A percentile compares a stretch with the other conserved stretches of the same genome.
These are phyloP conservation scores for Pachypeltis micranthus DNA, from an alignment of 1,140 invertebrate species.

Conservation along the genomic window DNA sequence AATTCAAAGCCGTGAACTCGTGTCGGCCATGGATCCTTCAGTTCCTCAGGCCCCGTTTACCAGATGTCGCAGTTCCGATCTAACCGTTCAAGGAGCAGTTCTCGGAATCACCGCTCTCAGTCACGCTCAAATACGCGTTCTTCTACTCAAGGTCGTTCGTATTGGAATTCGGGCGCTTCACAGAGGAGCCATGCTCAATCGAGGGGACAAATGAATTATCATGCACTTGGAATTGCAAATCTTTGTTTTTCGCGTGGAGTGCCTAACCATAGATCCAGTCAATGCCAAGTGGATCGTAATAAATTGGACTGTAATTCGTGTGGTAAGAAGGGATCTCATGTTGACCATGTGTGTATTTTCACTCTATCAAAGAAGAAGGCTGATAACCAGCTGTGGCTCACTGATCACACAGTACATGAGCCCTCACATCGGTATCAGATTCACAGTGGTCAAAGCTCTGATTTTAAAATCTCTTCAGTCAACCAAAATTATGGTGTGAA, in stretches of 20 bases:
- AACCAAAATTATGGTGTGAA: background rate
- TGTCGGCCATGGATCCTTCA: background rate
- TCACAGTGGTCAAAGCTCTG: background rate
- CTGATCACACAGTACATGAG: background rate
- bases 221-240: conserved; percentile 4
- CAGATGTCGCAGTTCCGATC: background rate
- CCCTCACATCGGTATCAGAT: background rate
- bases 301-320: conserved; percentile 4
- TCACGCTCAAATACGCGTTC: background rate
- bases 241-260: conserved; percentile 1
- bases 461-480: background rate
- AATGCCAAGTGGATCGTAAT: background rate
- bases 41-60: conserved; percentile 1
- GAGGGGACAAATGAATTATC: background rate
- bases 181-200: background rate
- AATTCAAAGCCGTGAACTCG: conserved; percentile 1
- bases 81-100: conserved; percentile 4
- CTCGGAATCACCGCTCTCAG: background rate
- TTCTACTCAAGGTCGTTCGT: background rate
- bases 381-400: background rate
- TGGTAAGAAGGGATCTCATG: background rate
- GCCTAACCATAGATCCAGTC: conserved; percentile 1
- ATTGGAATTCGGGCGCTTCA: background rate
- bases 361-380: conserved; percentile 1
- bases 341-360: background rate